phyloP scores from a whole-genome alignment of 2,113 vertebrate species.

The Forbesichthys papilliferus region DNA sequence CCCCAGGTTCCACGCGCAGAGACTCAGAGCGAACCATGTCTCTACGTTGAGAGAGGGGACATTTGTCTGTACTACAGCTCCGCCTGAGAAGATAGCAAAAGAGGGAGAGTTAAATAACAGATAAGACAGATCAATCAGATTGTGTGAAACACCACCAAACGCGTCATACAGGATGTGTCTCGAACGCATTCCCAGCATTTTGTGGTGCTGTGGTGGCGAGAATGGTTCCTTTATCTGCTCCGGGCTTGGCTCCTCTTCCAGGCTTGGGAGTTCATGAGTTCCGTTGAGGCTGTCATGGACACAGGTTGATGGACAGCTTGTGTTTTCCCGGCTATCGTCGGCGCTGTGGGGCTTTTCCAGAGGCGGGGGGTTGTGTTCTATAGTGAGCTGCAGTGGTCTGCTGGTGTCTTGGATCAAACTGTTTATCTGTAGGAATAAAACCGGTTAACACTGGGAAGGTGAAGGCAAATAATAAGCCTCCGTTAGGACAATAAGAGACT shows the following conservation, averaged over 20 bases:
- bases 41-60: constrained; percentile 80
- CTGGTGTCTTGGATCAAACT: constrained; percentile 88
- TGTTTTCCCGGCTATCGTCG: constrained; percentile 13
- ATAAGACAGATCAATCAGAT: neutral
- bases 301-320: constrained; percentile 17
- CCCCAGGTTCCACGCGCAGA: constrained; percentile 78
- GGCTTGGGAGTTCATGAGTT: constrained; percentile 50
- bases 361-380: constrained; percentile 86
- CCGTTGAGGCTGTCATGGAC: constrained; percentile 38
- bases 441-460: neutral
- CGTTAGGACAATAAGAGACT: neutral
- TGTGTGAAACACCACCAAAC: neutral
- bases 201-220: constrained; percentile 50
- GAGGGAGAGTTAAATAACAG: neutral
- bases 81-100: constrained; percentile 73
- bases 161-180: constrained; percentile 78
- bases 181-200: constrained; percentile 53
- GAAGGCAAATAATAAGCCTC: neutral
- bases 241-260: constrained; percentile 62
- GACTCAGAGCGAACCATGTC: constrained; percentile 94
- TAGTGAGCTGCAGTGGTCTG: constrained; percentile 89
- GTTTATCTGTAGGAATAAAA: constrained; percentile 78
- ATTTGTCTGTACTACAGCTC: constrained; percentile 94
- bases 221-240: constrained; percentile 53
- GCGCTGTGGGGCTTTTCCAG: constrained; percentile 29